Percentiles rank a stretch among this genome's conserved stretches.
Evolutionary conservation across 2,113 vertebrate genomes (phyloP).

Genomic region (Sylvia atricapilla): DNA sequence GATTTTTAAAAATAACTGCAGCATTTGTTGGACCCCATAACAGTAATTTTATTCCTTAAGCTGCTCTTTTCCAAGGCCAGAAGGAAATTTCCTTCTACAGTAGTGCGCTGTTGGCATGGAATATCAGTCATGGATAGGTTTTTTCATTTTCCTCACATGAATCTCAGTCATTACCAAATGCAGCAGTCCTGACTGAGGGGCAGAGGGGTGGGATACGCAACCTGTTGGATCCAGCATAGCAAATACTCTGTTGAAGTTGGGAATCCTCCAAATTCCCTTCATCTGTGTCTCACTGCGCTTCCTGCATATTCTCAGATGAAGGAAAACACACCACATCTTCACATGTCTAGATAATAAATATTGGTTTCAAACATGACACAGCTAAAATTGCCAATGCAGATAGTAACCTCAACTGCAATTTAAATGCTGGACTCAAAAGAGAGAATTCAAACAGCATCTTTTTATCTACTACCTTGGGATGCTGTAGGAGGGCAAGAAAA

Average conservation of each 20-base stretch:
- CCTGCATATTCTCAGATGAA: neutral
- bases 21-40: neutral
- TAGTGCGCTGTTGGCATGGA: neutral
- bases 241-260: neutral
- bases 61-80: neutral
- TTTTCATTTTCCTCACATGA: neutral
- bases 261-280: neutral
- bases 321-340: neutral
- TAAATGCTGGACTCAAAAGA: constrained; percentile 7
- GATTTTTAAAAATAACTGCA: neutral
- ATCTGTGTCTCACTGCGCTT: neutral
- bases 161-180: neutral
- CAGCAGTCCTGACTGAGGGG: neutral
- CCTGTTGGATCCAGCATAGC: neutral
- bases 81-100: neutral
- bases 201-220: neutral
- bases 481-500: constrained; percentile 25
- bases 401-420: neutral
- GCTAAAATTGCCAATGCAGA: neutral
- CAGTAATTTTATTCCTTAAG: neutral
- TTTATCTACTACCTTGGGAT: constrained; percentile 12
- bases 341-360: neutral
- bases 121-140: neutral
- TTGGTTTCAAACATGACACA: neutral
- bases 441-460: neutral